Evolutionary conservation across 2,113 vertebrate species (phyloP), one percentile per base, ranked within the genome.

Genomic region (Malaclemys terrapin): DNA sequence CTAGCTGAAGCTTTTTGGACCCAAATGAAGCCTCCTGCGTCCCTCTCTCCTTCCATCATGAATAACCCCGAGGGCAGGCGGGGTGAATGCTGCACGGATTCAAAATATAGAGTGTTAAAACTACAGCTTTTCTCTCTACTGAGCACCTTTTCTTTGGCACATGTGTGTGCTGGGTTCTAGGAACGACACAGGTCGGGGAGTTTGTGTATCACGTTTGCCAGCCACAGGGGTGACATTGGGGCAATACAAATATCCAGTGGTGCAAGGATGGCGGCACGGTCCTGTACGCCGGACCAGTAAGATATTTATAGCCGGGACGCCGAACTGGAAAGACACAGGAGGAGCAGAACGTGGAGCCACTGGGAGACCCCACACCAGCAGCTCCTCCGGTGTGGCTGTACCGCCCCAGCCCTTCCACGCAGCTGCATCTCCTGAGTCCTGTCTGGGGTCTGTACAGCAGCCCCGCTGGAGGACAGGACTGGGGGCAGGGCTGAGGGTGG

Each of bases 141-240:
- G 38, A 0, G 31, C 52, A 31, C 52, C 17, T 65, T 96, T 45
- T 94, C 84, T 7, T 17, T 19, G 89, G 78, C 84, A 80, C 69
- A 17, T 52, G 86, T 72, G 80, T 56, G 54, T 13, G 62, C 90
- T 80, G 62, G 50, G 62, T 91, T 91, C 85, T 88, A 88, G 49
- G 10, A 88, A 84, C 82, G 65, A 56, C 72, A 80, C 0, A 3
- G 88, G 79, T 8, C 0, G n/a, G 79, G 84, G n/a, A 56, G 89
- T 82, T 91, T 83, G 85, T 65, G 91, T 62, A 47, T 91, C 86
- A 84, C 29, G 2, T 90, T 47, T 80, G n/a, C 90, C 93, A 89
- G 90, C 79, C 52, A n/a, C 56, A 54, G 86, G 49, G 82, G 82
- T n/a, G 82, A 88, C 90, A 84, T 1, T 0, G 16, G 91, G 91